phyloP scores from a whole-genome alignment of 2,888 invertebrate genomes.

The Cenopis cana region DNA sequence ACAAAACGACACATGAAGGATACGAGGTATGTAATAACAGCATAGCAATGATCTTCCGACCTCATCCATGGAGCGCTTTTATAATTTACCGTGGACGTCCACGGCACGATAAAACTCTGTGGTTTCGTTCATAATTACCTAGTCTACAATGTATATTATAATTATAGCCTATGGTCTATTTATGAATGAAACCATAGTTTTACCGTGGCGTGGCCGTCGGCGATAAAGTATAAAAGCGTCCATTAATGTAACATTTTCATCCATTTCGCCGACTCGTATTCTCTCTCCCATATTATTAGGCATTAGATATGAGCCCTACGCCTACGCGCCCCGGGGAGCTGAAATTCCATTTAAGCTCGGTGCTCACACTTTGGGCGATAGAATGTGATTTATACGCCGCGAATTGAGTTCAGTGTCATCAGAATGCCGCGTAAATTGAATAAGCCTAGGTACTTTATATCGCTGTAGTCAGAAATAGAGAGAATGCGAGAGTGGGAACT shows the following conservation, averaged over 20 bases:
- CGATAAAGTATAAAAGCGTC: no score
- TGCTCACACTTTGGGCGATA: conserved; percentile 18
- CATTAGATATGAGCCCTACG: conserved; percentile 1
- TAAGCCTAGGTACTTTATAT: conserved; percentile 22
- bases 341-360: conserved; percentile 9
- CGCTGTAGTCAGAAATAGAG: neutral
- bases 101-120: no score
- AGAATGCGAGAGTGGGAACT: conserved; percentile 1
- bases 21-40: no score
- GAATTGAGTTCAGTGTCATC: conserved; percentile 29
- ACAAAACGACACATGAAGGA: no score
- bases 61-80: no score
- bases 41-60: no score
- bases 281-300: conserved; percentile 1
- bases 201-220: no score
- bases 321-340: neutral
- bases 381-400: conserved; percentile 19
- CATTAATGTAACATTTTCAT: neutral
- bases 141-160: no score
- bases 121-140: no score
- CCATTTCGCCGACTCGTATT: neutral
- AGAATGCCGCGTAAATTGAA: conserved; percentile 22
- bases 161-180: no score
- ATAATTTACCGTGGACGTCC: no score
- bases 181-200: no score